Percentiles rank a stretch among this genome's conserved stretches.
phyloP scores from a whole-genome alignment of 2,113 vertebrate genomes.

The Sceloporus tristichus region DNA sequence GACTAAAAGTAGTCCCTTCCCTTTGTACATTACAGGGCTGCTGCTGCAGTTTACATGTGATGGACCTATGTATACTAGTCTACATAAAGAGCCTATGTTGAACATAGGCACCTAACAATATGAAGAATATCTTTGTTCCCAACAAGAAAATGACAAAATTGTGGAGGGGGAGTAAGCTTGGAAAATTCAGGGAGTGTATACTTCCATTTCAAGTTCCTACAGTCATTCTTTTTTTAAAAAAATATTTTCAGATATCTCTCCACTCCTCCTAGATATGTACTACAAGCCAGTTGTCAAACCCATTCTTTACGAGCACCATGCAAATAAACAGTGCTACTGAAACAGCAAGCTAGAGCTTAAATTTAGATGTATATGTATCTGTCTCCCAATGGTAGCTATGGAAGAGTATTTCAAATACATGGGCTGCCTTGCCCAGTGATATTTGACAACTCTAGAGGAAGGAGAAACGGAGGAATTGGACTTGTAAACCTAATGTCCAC shows the following conservation, averaged over 20 bases:
- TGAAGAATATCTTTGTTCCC: neutral
- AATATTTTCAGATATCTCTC: neutral
- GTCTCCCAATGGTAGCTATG: too few relatives aligned
- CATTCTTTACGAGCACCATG: neutral
- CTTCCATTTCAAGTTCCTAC: slow-evolving; percentile 5
- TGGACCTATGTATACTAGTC: too few relatives aligned
- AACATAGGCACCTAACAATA: neutral
- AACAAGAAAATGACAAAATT: neutral
- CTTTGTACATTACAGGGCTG: too few relatives aligned
- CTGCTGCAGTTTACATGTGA: too few relatives aligned
- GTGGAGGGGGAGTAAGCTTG: neutral
- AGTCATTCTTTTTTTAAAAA: neutral
- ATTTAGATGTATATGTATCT: neutral
- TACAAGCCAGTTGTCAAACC: neutral
- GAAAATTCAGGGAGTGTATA: neutral
- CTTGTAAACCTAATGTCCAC: neutral
- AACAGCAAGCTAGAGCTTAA: neutral
- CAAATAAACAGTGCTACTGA: neutral
- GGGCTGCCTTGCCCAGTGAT: neutral
- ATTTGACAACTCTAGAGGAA: neutral
- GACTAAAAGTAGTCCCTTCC: too few relatives aligned
- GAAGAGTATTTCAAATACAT: neutral
- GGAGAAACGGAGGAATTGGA: neutral
- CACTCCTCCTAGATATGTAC: neutral
- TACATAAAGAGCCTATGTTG: neutral